Evolutionary conservation across 2,113 vertebrate genomes (phyloP).

Genomic region (Callithrix jacchus): DNA sequence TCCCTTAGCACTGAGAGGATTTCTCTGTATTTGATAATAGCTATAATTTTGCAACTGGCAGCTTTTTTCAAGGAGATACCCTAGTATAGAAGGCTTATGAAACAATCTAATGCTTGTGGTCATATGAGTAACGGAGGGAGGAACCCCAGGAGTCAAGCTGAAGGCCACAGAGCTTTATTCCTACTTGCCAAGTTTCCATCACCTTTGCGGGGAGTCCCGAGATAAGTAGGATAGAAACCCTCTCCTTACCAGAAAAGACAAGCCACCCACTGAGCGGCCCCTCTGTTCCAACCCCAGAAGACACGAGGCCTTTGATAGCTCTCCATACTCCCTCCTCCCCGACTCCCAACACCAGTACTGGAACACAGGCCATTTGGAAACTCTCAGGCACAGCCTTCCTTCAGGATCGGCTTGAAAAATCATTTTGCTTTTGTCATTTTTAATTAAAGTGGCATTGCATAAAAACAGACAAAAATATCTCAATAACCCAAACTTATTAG

Average conservation of each 20-base stretch:
- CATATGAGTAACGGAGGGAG: neutral
- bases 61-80: neutral
- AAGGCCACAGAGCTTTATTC: neutral
- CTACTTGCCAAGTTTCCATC: neutral
- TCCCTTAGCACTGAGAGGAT: neutral
- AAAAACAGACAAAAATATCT: neutral
- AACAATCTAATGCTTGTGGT: neutral
- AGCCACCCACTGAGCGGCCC: neutral
- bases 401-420: neutral
- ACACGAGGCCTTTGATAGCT: neutral
- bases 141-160: neutral
- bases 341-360: neutral
- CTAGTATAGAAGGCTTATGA: neutral
- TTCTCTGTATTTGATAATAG: neutral
- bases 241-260: neutral
- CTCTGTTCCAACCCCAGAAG: neutral
- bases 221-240: neutral
- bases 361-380: neutral
- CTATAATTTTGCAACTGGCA: neutral
- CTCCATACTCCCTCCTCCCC: neutral
- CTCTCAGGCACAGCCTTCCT: neutral
- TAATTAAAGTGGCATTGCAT: conserved; percentile 42
- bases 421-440: conserved; percentile 41
- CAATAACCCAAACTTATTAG: conserved; percentile 9
- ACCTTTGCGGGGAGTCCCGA: neutral